phyloP scores from a whole-genome alignment of 1,140 invertebrate species.

The Notospermus geniculatus region DNA sequence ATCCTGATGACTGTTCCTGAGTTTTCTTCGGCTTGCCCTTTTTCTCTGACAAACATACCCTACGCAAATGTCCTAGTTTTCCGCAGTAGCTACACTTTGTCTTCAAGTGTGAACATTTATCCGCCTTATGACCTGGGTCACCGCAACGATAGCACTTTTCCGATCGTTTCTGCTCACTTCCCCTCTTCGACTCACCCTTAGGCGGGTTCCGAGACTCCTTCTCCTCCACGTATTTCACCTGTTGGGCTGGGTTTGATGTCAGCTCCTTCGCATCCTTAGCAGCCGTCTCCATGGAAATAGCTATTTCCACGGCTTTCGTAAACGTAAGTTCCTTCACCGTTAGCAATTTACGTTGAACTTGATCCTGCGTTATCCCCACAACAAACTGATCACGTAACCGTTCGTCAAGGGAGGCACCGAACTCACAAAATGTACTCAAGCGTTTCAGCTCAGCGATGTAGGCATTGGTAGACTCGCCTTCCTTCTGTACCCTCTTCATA shows the following conservation, averaged over 20 bases:
- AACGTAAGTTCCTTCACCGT: constrained; percentile 14
- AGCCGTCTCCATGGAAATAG: constrained; percentile 24
- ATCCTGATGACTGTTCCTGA: too few relatives aligned
- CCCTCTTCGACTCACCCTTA: too few relatives aligned
- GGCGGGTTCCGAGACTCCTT: too few relatives aligned
- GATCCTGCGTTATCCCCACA: constrained; percentile 16
- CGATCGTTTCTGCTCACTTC: too few relatives aligned
- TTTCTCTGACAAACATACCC: too few relatives aligned
- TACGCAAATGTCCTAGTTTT: too few relatives aligned
- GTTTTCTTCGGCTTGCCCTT: too few relatives aligned
- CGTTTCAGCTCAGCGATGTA: neutral
- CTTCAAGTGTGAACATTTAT: too few relatives aligned
- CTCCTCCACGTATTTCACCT: too few relatives aligned
- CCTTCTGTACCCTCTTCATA: constrained; percentile 21
- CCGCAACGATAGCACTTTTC: too few relatives aligned
- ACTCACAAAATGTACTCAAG: constrained; percentile 12
- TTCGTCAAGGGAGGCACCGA: constrained; percentile 11
- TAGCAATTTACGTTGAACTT: constrained; percentile 18
- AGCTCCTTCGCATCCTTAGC: constrained; percentile 18
- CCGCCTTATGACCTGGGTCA: too few relatives aligned
- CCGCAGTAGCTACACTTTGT: too few relatives aligned
- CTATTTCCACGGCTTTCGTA: constrained; percentile 16
- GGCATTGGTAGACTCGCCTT: constrained; percentile 14
- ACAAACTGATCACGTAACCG: constrained; percentile 20
- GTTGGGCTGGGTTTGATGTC: constrained; percentile 8